phyloP scores from a whole-genome alignment of 2,888 invertebrate species.

The Drosophila peninsularis region DNA sequence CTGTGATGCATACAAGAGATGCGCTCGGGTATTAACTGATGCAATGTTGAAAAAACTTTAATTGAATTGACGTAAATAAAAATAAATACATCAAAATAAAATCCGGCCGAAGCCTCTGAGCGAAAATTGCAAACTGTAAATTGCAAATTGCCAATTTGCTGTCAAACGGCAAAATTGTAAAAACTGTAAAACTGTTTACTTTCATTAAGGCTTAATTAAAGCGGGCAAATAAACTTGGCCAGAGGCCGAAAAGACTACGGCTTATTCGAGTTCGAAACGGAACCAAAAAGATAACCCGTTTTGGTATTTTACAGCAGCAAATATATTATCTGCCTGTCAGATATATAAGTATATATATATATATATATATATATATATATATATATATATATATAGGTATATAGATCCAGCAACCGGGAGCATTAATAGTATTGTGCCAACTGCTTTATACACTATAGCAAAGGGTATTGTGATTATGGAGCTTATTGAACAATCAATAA shows the following conservation, averaged over 20 bases:
- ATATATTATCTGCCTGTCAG: slow-evolving; percentile 16
- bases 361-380: no score
- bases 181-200: slow-evolving; percentile 56
- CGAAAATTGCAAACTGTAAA: slow-evolving; percentile 23
- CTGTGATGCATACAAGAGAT: slow-evolving; percentile 15
- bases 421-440: slow-evolving; percentile 23
- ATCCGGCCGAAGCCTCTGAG: neutral
- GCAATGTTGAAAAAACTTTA: slow-evolving; percentile 55
- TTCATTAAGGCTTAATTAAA: slow-evolving; percentile 75
- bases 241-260: slow-evolving; percentile 20
- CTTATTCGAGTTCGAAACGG: slow-evolving; percentile 49
- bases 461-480: neutral
- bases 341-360: neutral
- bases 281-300: slow-evolving; percentile 36
- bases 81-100: slow-evolving; percentile 19
- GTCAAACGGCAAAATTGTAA: slow-evolving; percentile 41
- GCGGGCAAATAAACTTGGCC: slow-evolving; percentile 40
- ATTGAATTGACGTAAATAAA: slow-evolving; percentile 52
- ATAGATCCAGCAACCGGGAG: slow-evolving; percentile 19
- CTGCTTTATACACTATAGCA: slow-evolving; percentile 5
- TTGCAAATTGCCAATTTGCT: slow-evolving; percentile 66
- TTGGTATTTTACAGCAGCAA: neutral
- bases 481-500: neutral
- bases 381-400: neutral
- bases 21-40: slow-evolving; percentile 43